Evolutionary conservation across 2,113 vertebrate species (phyloP), one percentile per base, ranked within the genome.

Genomic region (Phocoena phocoena): DNA sequence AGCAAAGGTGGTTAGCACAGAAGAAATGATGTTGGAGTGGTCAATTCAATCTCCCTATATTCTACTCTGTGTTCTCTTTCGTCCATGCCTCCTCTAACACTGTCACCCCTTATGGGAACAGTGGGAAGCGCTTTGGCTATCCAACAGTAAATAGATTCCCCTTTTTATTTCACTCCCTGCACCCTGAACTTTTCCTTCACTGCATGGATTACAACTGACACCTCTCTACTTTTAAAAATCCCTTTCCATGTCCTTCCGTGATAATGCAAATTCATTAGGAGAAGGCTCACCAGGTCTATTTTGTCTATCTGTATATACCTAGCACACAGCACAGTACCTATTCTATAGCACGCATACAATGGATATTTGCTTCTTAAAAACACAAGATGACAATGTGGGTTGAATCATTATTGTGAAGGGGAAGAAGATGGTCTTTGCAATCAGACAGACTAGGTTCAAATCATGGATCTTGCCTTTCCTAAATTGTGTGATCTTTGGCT

Each of bases 261-360:
- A 67, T 17, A 44, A 31, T 67, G 21, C 13, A 94, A 65, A n/a
- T 65, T 82, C 41, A 44, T 83, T 44, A 67, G 18, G 10, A 65
- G 11, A 67, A n/a, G 7, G 4, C 58, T 5, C 3, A 28, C n/a
- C 44, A 76, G 0, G 2, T 62, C 41, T 71, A 33, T 73, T 23
- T 70, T 63, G 23, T 55, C 38, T 67, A 23, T 8, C 36, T 7
- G 2, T 67, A 17, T 44, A 15, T 44, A 53, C 18, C 44, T 18
- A 84, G 8, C 28, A 65, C 31, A 20, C 4, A 47, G 3, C 31
- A 79, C 31, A 58, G 36, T 5, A 26, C 33, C 21, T 60, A 33
- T 25, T 47, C 6, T 17, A 11, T 9, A 87, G 50, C 7, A 4
- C 21, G 0, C 4, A 3, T 4, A 4, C 36, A 58, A n/a, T 26